Conservation (phyloP, 2,113 vertebrate species). For the Pholis gunnellus region DNA sequence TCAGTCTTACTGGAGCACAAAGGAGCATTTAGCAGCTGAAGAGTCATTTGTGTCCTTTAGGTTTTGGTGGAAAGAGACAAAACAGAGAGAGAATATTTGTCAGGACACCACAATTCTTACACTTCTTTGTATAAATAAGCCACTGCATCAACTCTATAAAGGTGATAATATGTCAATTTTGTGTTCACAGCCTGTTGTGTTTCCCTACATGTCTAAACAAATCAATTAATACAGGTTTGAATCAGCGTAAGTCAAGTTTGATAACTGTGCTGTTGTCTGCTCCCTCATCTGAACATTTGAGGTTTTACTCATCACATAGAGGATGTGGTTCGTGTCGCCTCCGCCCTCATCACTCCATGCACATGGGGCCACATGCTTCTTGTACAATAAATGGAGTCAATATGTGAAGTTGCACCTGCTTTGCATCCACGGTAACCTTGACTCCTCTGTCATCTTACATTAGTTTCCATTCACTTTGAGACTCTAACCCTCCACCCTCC, state of each 20-base stretch:
- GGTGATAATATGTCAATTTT: not conserved
- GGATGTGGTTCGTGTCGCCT: not conserved
- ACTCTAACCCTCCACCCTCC: slow-evolving; percentile 9
- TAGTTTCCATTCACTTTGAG: slow-evolving; percentile 28
- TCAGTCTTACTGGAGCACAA: not conserved
- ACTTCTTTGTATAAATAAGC: not conserved
- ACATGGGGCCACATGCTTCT: not conserved
- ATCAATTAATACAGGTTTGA: not conserved
- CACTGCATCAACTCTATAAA: not conserved
- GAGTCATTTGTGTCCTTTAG: not conserved
- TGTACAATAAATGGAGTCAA: slow-evolving; percentile 23
- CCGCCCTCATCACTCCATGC: not conserved
- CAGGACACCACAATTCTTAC: not conserved
- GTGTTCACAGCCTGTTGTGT: not conserved
- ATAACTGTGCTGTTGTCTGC: not conserved
- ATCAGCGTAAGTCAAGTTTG: not conserved
- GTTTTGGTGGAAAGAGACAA: not conserved
- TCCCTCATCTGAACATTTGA: not conserved
- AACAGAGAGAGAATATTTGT: no score
- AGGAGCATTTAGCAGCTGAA: not conserved
- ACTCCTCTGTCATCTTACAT: slow-evolving; percentile 27
- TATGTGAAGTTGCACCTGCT: slow-evolving; percentile 52
- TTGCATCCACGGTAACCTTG: slow-evolving; percentile 26
- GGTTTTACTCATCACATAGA: not conserved
- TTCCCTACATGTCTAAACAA: not conserved